These are phyloP conservation scores for Microctenopoma lineatum DNA, from an alignment of 2,797 vertebrate species.

Conservation along the genomic window DNA sequence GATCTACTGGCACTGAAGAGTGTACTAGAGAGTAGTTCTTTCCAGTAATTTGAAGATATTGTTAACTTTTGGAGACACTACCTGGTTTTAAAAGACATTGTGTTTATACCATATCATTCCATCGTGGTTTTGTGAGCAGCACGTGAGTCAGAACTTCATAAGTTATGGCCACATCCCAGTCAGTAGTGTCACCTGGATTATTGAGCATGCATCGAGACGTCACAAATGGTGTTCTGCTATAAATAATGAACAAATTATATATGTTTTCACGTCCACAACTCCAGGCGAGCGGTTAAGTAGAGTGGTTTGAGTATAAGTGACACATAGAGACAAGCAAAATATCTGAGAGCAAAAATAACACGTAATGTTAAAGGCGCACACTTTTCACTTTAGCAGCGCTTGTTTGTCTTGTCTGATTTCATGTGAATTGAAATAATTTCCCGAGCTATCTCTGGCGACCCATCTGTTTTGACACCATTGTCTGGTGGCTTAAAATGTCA, in stretches of 20 bases:
- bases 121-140: neutral
- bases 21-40: neutral
- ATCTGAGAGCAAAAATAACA: neutral
- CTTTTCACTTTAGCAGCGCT: neutral
- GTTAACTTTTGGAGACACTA: neutral
- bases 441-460: neutral
- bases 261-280: neutral
- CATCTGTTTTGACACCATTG: neutral
- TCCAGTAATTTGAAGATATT: neutral
- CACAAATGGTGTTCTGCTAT: neutral
- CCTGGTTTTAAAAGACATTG: neutral
- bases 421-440: neutral
- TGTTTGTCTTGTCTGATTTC: neutral
- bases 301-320: neutral
- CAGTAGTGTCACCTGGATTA: neutral
- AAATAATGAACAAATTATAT: neutral
- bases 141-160: neutral
- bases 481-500: neutral
- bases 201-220: too few relatives aligned
- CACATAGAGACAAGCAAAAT: neutral
- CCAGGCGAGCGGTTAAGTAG: neutral
- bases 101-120: neutral
- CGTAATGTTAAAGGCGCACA: neutral
- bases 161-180: neutral
- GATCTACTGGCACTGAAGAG: conserved; percentile 4